Evolutionary conservation across 1,140 invertebrate genomes (phyloP), one percentile per base, ranked within the genome.

Genomic region (Drosophila santomea): DNA sequence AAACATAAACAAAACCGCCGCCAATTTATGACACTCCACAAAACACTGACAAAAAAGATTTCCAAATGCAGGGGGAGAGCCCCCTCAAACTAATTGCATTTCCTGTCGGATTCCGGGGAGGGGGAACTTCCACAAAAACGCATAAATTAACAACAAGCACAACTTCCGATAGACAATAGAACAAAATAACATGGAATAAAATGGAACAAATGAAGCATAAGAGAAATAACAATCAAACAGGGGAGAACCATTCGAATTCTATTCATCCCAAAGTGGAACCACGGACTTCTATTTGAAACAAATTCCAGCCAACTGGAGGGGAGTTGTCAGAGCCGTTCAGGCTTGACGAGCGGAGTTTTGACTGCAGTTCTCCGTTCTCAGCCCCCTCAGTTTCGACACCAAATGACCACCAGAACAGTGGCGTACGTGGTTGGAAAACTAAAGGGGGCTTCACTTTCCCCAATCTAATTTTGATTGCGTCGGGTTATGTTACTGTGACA

Each of bases 141-240:
- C 73, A 76, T 76, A 76, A 76, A 76, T 76, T 76, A 76, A 75
- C 73, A 50, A 71, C 52, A 5, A 59, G 62, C 61, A 44, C 73
- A 76, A 76, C 73, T 76, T 76, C 73, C 73, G 73, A 76, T 76
- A 45, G 52, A 74, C 73, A 66, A 66, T 68, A 76, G 74, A 59
- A 76, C 38, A 39, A 54, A 58, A 67, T 44, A 74, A 56, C 57
- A 67, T 67, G 55, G 20, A 67, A 67, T 76, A 55, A 76, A 76
- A 76, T 59, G 56, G 73, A 76, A 76, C 73, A 76, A 76, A 76
- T 76, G 73, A 76, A 76, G 61, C 73, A 76, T 56, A 75, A 39
- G 54, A 45, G 51, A 44, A 75, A 54, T 54, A 74, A 56, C 50
- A 74, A 76, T 52, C 35, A 45, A 59, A 52, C 36, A 36, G 61